A percentile compares a stretch with the other conserved stretches of the same genome.
Conservation (phyloP, 2,797 vertebrate genomes). For the Antennarius maculatus region DNA sequence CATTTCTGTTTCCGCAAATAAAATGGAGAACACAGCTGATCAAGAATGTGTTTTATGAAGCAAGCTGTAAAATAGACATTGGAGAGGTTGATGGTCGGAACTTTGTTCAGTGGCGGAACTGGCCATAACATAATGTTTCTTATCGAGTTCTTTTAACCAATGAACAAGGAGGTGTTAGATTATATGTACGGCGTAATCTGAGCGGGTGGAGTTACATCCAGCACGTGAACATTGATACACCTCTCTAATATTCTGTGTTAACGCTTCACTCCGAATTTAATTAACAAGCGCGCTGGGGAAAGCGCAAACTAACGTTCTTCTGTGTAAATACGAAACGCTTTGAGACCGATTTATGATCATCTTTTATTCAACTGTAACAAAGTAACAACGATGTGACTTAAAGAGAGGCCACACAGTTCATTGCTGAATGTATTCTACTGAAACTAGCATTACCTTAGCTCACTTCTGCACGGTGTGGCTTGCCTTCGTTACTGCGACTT, state of each 20-base stretch:
- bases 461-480: too few relatives aligned
- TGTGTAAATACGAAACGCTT: too few relatives aligned
- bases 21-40: too few relatives aligned
- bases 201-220: constrained; percentile 37
- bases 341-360: too few relatives aligned
- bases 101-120: constrained; percentile 39
- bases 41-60: too few relatives aligned
- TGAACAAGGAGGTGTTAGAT: constrained; percentile 31
- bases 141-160: constrained; percentile 25
- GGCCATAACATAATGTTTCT: constrained; percentile 21
- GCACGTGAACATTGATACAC: rapidly evolving
- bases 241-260: rapidly evolving
- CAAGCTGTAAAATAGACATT: too few relatives aligned
- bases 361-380: too few relatives aligned
- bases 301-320: too few relatives aligned
- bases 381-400: background rate
- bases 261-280: background rate
- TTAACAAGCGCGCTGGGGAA: constrained; percentile 18
- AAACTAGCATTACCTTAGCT: background rate
- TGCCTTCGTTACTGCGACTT: background rate
- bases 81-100: too few relatives aligned
- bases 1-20: too few relatives aligned
- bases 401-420: background rate
- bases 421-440: background rate
- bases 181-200: rapidly evolving